Evolutionary conservation across 2,113 vertebrate genomes (phyloP).

Genomic region (Callipepla squamata): DNA sequence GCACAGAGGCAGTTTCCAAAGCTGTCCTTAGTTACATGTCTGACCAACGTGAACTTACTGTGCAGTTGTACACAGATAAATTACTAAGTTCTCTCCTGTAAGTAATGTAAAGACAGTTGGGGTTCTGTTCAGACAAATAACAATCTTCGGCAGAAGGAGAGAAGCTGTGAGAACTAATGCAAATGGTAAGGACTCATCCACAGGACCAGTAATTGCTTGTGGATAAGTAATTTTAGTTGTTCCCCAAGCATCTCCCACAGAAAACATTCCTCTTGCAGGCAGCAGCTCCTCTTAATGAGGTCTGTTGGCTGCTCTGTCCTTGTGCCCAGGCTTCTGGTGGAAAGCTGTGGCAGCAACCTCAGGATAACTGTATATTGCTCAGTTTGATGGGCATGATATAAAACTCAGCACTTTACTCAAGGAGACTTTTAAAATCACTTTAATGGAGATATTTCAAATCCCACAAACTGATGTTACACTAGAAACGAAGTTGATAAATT

Average conservation of each 20-base stretch:
- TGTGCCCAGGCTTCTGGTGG: background rate
- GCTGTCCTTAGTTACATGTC: background rate
- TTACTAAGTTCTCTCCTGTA: background rate
- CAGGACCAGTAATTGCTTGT: background rate
- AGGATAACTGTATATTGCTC: background rate
- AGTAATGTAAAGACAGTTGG: background rate
- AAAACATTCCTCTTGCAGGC: background rate
- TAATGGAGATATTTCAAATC: background rate
- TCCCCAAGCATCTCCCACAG: background rate
- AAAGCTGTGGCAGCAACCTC: background rate
- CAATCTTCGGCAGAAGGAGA: background rate
- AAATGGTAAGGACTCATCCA: background rate
- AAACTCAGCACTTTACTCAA: background rate
- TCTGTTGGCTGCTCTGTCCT: background rate
- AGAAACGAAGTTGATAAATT: background rate
- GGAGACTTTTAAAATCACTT: background rate
- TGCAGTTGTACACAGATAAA: background rate
- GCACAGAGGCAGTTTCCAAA: background rate
- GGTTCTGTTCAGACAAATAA: background rate
- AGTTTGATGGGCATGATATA: background rate
- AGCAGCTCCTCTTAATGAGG: background rate
- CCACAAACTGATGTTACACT: background rate
- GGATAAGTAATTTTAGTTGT: background rate
- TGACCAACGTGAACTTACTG: background rate
- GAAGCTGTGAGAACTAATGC: background rate